Conservation (phyloP, 2,888 invertebrate genomes). For the Agrochola circellaris region DNA sequence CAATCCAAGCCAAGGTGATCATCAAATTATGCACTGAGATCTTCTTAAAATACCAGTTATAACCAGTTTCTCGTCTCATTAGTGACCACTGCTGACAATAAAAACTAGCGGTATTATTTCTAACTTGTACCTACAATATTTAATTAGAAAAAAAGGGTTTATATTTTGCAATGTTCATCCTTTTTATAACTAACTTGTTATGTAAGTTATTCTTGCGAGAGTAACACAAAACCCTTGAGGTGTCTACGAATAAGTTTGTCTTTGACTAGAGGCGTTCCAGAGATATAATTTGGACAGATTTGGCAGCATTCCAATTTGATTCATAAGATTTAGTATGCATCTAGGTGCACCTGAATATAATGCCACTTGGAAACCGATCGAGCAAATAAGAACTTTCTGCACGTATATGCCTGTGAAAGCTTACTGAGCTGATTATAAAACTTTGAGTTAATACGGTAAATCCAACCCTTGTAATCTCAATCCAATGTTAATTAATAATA, state of each 20-base stretch:
- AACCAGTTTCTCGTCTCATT: neutral
- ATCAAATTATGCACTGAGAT: neutral
- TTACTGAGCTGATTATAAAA: slow-evolving; percentile 25
- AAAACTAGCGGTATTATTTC: neutral
- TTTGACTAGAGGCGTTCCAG: slow-evolving; percentile 50
- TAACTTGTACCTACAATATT: neutral
- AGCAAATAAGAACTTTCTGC: slow-evolving; percentile 45
- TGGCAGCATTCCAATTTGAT: slow-evolving; percentile 55
- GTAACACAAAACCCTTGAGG: slow-evolving; percentile 40
- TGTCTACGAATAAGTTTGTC: slow-evolving; percentile 51
- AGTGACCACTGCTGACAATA: neutral
- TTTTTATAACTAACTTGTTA: neutral
- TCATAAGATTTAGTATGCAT: slow-evolving; percentile 58
- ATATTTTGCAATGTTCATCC: neutral
- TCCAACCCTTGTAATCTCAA: neutral
- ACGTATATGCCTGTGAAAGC: neutral
- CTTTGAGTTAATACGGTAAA: neutral
- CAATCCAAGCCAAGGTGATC: neutral
- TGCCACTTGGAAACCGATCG: slow-evolving; percentile 51
- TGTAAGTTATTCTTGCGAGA: slow-evolving; percentile 19
- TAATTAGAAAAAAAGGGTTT: neutral
- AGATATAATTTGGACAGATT: slow-evolving; percentile 57
- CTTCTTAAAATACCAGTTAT: no score
- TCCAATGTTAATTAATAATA: neutral
- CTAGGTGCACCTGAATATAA: slow-evolving; percentile 55